Evolutionary conservation across 2,797 vertebrate genomes (phyloP), one percentile per base, ranked within the genome.

Genomic region (Eulemur coronatus): DNA sequence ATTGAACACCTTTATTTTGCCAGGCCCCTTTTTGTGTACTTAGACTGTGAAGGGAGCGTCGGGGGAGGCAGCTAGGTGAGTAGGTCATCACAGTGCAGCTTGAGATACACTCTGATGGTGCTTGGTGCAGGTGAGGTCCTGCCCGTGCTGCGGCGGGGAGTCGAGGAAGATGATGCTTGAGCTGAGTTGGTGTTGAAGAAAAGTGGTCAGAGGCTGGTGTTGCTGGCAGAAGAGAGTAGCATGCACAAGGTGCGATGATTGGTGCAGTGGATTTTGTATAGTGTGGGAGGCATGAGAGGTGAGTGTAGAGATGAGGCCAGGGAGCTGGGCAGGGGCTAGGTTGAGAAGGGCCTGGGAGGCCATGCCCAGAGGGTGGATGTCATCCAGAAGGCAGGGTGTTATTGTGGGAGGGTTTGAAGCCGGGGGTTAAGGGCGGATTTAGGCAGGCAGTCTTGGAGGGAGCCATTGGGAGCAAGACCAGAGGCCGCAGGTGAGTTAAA

Each of bases 1-100:
- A 52, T 46, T 48, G 55, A 81, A 72, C 8, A 4, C 72, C 41
- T 84, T 95, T 33, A 72, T 95, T 67, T 69, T 89, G 26, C 38
- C 15, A 46, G 67, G 17, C 41, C 20, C 69, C 35, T 67, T 94
- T 76, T 81, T 69, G 82, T 75, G 13, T 61, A 33, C 38, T n/a
- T 73, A 38, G 63, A 79, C 57, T 65, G 28, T 28, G 46, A 41
- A 48, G 33, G 38, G 72, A 55, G 28, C 38, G n/a, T 88, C 61
- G 35, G 9, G 7, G 46, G 72, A 80, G 63, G 70, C 61, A 87
- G 22, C 35, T 30, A 76, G 35, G 11, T 84, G 61, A 61, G 55
- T 59, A 72, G 43, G 13, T 61, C 59, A 41, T 78, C 59, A 41
- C 9, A 79, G 72, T 72, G 63, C 4, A 35, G 30, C 33, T 59